A percentile compares a stretch with the other conserved stretches of the same genome.
These are phyloP conservation scores for Poecile montanus DNA, from an alignment of 2,797 vertebrate genomes.

Conservation along the genomic window DNA sequence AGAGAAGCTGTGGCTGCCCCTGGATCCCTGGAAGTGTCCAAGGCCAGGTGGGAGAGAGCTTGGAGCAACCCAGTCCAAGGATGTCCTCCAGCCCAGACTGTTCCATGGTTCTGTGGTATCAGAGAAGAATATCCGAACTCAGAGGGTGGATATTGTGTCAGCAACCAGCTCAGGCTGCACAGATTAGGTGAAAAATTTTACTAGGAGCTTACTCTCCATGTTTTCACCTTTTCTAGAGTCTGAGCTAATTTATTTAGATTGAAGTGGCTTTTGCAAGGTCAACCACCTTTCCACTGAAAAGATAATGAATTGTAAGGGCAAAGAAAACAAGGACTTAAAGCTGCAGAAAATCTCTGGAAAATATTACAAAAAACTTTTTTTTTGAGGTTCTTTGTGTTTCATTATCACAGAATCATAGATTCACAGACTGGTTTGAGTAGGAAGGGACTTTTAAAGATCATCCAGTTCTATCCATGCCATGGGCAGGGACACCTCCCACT, in stretches of 20 bases:
- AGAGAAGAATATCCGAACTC: background rate
- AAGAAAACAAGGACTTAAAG: background rate
- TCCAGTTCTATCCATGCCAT: no score
- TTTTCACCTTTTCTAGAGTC: background rate
- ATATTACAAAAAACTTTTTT: accelerated
- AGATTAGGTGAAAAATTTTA: background rate
- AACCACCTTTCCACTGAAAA: background rate
- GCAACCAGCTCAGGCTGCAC: background rate
- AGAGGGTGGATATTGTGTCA: background rate
- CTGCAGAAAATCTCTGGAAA: background rate
- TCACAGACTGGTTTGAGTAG: background rate
- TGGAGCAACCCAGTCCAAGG: background rate
- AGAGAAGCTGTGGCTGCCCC: background rate
- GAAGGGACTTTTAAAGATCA: background rate
- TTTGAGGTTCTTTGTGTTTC: background rate
- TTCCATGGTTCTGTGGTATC: no score
- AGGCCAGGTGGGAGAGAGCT: accelerated
- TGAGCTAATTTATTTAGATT: background rate
- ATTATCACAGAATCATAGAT: background rate
- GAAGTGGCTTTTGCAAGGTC: background rate
- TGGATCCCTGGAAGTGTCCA: background rate
- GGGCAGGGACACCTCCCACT: background rate
- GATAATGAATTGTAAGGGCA: background rate
- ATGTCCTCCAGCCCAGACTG: background rate
- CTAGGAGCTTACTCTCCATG: background rate